These are phyloP conservation scores for Doryteuthis pealeii DNA, from an alignment of 1,140 invertebrate species.

Conservation along the genomic window DNA sequence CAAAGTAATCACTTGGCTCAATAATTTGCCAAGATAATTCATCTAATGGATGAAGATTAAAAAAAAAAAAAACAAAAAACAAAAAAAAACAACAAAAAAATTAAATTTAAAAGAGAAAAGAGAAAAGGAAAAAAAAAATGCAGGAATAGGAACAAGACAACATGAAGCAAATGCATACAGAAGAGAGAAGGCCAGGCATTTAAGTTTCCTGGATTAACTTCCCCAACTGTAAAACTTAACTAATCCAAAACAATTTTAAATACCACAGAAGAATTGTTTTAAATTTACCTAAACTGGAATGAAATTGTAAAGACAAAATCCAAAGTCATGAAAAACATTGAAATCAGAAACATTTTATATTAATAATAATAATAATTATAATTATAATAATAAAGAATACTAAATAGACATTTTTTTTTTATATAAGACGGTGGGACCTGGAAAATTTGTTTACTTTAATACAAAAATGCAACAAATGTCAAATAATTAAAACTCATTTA, in stretches of 20 bases:
- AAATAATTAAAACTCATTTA: conserved; percentile 13
- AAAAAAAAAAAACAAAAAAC: too few species aligned
- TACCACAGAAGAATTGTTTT: neutral
- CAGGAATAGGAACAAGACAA: conserved; percentile 10
- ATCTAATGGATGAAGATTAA: too few species aligned
- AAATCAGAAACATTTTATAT: conserved; percentile 11
- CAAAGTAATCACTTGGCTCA: neutral
- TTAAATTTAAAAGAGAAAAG: neutral
- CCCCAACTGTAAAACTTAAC: conserved; percentile 4
- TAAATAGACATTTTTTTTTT: conserved; percentile 7
- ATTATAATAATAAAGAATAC: neutral
- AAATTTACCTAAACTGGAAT: conserved; percentile 10
- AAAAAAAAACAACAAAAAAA: too few species aligned
- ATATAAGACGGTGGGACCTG: neutral
- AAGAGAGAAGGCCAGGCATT: neutral
- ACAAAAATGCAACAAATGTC: conserved; percentile 15
- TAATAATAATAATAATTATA: conserved; percentile 1
- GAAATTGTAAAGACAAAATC: conserved; percentile 8
- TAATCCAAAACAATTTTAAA: neutral
- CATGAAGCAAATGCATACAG: conserved; percentile 9
- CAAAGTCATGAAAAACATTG: conserved; percentile 10
- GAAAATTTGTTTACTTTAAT: conserved; percentile 7
- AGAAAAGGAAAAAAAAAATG: neutral
- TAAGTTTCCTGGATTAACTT: neutral
- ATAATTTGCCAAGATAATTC: neutral